phyloP scores from a whole-genome alignment of 2,888 invertebrate genomes.

The Axea sp. region DNA sequence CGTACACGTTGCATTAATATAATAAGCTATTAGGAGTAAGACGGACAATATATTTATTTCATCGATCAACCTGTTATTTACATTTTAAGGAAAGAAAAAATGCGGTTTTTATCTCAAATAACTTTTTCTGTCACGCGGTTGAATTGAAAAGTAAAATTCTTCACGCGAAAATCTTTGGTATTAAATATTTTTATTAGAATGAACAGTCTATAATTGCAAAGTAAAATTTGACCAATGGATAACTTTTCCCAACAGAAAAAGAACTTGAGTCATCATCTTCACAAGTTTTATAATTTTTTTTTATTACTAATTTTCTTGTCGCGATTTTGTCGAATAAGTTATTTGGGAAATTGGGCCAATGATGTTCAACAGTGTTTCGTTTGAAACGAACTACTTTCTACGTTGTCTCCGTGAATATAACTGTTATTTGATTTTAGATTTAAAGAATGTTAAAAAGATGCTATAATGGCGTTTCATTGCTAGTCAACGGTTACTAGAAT shows the following conservation, averaged over 20 bases:
- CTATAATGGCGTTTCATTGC: no score
- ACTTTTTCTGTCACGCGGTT: conserved; percentile 6
- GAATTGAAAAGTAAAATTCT: conserved; percentile 25
- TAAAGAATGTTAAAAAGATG: conserved; percentile 33
- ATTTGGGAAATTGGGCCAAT: conserved; percentile 69
- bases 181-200: no score
- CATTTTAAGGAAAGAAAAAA: no score
- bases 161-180: no score
- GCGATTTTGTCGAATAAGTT: conserved; percentile 38
- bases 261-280: conserved; percentile 9
- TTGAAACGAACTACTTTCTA: conserved; percentile 69
- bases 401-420: conserved; percentile 44
- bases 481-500: no score
- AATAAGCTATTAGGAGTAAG: no score
- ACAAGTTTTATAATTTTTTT: not conserved
- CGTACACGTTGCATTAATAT: no score
- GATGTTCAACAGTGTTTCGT: conserved; percentile 65
- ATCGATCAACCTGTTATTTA: no score
- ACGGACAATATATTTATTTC: no score
- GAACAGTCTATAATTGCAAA: no score
- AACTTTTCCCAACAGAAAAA: not conserved
- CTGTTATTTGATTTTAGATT: conserved; percentile 57
- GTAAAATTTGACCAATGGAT: not conserved
- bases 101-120: not conserved
- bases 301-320: conserved; percentile 35